phyloP scores from a whole-genome alignment of 2,797 vertebrate genomes.

The Coregonus suidteri region DNA sequence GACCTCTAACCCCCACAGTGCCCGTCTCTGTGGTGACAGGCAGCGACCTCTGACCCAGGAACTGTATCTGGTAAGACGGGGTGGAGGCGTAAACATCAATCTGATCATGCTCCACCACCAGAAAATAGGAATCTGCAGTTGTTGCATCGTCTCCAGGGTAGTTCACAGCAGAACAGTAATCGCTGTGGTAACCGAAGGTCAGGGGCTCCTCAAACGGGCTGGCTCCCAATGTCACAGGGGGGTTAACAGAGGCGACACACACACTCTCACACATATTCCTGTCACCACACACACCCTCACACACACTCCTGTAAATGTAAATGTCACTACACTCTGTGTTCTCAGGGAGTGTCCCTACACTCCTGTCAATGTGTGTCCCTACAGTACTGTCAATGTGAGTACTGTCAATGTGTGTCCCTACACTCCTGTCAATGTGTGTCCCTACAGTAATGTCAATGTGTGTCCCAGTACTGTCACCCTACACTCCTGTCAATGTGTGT shows the following conservation, averaged over 20 bases:
- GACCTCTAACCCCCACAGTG: background rate
- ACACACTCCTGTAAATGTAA: too few relatives aligned
- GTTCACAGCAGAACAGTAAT: background rate
- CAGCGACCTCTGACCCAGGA: background rate
- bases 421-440: too few relatives aligned
- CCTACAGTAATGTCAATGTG: too few relatives aligned
- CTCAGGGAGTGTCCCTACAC: background rate
- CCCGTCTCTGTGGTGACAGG: background rate
- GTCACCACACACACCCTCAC: constrained; percentile 4
- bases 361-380: background rate
- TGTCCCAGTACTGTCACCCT: too few relatives aligned
- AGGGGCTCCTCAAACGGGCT: background rate
- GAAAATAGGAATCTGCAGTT: background rate
- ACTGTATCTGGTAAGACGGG: constrained; percentile 75
- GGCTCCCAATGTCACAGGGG: constrained; percentile 17
- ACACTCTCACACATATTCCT: background rate
- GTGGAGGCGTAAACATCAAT: constrained; percentile 69
- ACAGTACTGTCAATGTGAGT: background rate
- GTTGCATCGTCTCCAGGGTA: too few relatives aligned
- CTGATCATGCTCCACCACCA: constrained; percentile 66
- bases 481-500: too few relatives aligned
- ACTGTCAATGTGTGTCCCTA: too few relatives aligned
- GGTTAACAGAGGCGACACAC: constrained; percentile 17
- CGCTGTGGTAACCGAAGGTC: background rate
- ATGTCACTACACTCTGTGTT: background rate